Percentiles rank a stretch among this genome's conserved stretches.
Conservation (phyloP, 2,113 vertebrate species). For the Arenaria interpres region DNA sequence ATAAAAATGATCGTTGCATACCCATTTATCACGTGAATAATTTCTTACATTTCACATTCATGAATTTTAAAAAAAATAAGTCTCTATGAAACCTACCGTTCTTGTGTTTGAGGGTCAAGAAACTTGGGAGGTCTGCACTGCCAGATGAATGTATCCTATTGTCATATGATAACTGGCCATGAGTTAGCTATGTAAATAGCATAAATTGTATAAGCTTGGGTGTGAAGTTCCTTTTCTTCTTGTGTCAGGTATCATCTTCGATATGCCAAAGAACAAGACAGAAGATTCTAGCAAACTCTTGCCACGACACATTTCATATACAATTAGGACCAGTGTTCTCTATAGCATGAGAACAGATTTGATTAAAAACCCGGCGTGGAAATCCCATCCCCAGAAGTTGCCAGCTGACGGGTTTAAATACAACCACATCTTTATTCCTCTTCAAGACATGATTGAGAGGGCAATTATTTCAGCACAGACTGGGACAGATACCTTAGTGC, state of each 20-base stretch:
- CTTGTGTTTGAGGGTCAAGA: not conserved
- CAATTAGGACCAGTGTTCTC: conserved; percentile 69
- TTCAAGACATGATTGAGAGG: conserved; percentile 80
- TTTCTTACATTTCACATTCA: not conserved
- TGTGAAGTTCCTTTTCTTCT: not conserved
- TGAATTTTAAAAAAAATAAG: not conserved
- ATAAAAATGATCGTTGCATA: not conserved
- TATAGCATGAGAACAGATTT: conserved; percentile 75
- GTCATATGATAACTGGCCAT: not conserved
- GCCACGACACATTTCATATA: conserved; percentile 65
- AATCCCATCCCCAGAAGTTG: conserved; percentile 74
- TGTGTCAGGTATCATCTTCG: conserved; percentile 70
- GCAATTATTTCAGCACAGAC: conserved; percentile 71
- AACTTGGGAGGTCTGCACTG: not conserved
- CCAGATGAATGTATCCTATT: not conserved
- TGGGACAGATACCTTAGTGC: conserved; percentile 35
- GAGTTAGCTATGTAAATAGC: not conserved
- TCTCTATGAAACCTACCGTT: not conserved
- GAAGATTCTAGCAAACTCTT: not conserved
- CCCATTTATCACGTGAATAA: not conserved
- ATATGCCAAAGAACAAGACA: not conserved
- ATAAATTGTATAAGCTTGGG: not conserved
- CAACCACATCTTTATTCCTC: conserved; percentile 75
- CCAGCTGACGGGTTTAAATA: conserved; percentile 74
- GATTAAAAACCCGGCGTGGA: conserved; percentile 71